phyloP scores from a whole-genome alignment of 2,113 vertebrate genomes.

The Aythya baeri region DNA sequence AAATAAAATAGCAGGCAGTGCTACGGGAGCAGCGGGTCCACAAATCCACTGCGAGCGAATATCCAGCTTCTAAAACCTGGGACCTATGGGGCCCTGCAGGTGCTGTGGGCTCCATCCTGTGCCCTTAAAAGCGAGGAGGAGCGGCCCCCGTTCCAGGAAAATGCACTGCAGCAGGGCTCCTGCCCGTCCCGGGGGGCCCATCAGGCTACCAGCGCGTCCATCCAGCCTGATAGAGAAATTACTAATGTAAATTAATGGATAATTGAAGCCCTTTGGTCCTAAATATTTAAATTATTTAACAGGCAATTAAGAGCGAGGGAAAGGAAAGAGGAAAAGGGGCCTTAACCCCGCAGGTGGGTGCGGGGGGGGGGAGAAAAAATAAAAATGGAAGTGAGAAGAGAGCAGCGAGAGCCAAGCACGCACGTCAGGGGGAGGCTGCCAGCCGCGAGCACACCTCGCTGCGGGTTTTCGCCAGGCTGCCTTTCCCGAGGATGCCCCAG shows the following conservation, averaged over 20 bases:
- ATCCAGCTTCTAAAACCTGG: too few species aligned
- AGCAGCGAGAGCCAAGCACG: background rate
- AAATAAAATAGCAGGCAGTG: background rate
- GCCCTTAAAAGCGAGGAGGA: background rate
- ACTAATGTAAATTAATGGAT: constrained; percentile 82
- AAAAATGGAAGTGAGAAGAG: background rate
- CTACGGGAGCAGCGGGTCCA: too few species aligned
- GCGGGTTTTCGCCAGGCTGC: accelerated
- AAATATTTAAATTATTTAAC: constrained; percentile 80
- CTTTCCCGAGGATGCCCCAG: background rate
- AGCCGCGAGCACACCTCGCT: background rate
- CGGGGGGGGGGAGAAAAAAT: background rate
- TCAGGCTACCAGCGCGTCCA: constrained; percentile 67
- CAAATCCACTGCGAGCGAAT: too few species aligned
- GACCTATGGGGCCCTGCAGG: background rate
- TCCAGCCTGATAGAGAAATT: constrained; percentile 73
- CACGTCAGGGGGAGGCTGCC: background rate
- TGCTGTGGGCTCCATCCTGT: background rate
- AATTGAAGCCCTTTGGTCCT: constrained; percentile 72
- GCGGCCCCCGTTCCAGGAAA: constrained; percentile 62
- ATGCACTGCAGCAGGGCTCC: constrained; percentile 18
- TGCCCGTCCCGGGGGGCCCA: constrained; percentile 56
- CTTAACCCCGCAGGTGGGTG: constrained; percentile 14
- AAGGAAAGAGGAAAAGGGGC: constrained; percentile 27
- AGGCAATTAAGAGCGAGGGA: constrained; percentile 65